Evolutionary conservation across 2,113 vertebrate species (phyloP), one percentile per base, ranked within the genome.

Genomic region (Chloropsis hardwickii): DNA sequence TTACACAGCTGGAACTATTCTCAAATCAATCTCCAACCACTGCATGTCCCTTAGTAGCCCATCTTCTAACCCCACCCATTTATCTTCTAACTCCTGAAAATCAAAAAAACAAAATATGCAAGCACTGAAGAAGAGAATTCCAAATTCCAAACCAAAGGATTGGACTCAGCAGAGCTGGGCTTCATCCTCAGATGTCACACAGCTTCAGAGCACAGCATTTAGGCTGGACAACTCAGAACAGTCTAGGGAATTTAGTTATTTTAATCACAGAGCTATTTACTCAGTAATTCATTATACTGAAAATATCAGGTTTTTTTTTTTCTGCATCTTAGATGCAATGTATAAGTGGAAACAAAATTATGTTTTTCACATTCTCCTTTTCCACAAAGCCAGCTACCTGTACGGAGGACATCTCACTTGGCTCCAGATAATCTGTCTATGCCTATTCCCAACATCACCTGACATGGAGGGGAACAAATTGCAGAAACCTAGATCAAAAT

Each of bases 261-360:
- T 76, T 42, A 61, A 67, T 29, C 12, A 56, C 45, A 39, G 6
- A 67, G 31, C 39, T 45, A 35, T 70, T 87, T 37, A 69, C 53
- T 78, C 18, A 51, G 40, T 29, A 54, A n/a, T 62, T 40, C 24
- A 40, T 21, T 69, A 47, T 11, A 50, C 14, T 47, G 58, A 73
- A 69, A 33, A 35, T 4, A 62, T 1, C 44, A 48, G 22, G 37
- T 8, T 16, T 5, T 45, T 16, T 5, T 45, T 54, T 70, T 61
- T 1, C 37, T 74, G 20, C 56, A 67, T 19, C 23, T 69, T 50
- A 18, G 23, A 24, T 74, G 21, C 42, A 60, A 29, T 0, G 3
- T 4, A 0, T 57, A 48, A 74, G 9, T 22, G 5, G 35, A 66
- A 87, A 66, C 7, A 53, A 58, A 73, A 28, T 0, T 0, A 6